Base-by-base conservation (phyloP, 2,113 vertebrate species). In the Bos javanicus region DNA sequence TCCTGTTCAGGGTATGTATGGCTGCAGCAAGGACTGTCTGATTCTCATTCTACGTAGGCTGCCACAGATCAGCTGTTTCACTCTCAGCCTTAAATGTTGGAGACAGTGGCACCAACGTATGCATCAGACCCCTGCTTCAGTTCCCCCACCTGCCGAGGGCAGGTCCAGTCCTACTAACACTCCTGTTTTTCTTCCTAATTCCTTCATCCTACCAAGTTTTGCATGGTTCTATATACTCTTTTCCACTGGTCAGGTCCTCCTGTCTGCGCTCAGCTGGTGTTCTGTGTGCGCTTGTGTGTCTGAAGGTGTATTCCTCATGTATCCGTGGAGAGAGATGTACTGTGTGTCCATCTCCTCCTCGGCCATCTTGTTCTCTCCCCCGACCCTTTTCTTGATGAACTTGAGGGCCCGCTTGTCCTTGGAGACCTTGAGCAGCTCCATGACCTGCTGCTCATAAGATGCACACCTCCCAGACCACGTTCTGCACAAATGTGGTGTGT, bases 281-380 rank as follows among this genome's bases (percentile, higher is more conserved):
- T 71, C 19, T 71, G 67, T 0, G 0, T 23, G 67, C 0, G 5
- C 67, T 1, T 12, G 19, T 13, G 67, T 39, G n/a, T 39, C 10
- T 39, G 67, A 74, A 74, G 67, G n/a, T 74, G 36, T 74, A 23
- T 39, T 39, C n/a, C n/a, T 74, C n/a, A 23, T 12, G n/a, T 74
- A 12, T 39, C 67, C 10, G 0, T 39, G 67, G 67, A 74, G 19
- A 23, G n/a, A 12, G 19, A 39, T 39, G 19, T 71, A 1, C n/a
- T 71, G 9, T 19, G 23, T 5, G 67, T 25, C n/a, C n/a, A 6
- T 19, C 10, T 39, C n/a, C 67, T 71, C 57, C 57, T 59, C 3
- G 4, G 4, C 25, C 4, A 11, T 59, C 25, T 59, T 59, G 10
- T 59, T 48, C 48, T 11, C 67, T 39, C 9, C n/a, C 12, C 12